Base-by-base conservation (phyloP, 2,113 vertebrate species). In the Deroptyus accipitrinus region DNA sequence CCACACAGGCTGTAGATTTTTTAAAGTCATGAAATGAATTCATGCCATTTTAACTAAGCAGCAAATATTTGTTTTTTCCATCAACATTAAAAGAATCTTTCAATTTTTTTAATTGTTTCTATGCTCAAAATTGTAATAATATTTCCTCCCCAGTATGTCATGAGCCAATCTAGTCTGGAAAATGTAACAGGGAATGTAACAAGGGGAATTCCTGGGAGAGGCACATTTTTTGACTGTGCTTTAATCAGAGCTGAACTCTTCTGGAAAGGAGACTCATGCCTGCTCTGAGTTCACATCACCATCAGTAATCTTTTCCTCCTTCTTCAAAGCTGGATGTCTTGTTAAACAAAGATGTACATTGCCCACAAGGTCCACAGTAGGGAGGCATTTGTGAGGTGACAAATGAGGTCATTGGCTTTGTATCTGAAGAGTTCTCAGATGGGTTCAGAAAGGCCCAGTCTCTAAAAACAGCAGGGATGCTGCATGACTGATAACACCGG, bases 331-430 rank as follows among this genome's bases (percentile, higher is more conserved):
- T n/a, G 69, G 18, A 33, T 92, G 66, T 87, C 93, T 79, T 69
- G 73, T 93, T 86, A 82, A 93, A 88, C 88, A 86, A 90, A 95
- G 88, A 92, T 72, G 66, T 83, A 67, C 86, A 73, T 84, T 16
- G 27, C 72, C 62, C 91, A 57, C 76, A 84, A 73, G 52, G 42
- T 76, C 86, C 89, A 82, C 69, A 72, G 80, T 52, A 89, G 69
- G 39, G 33, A 91, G 18, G 74, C 80, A 76, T 75, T 94, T 89
- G 30, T 0, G 1, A 82, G 78, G 81, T 94, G 88, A 93, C 82
- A 84, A 86, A 97, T 54, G 77, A 88, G 83, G 74, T 93, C 94
- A 86, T 42, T 76, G 80, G 57, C 73, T 96, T 76, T 85, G 91
- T 41, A 89, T 77, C 69, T 92, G 80, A 82, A 93, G 77, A 51